A percentile compares a stretch with the other conserved stretches of the same genome.
phyloP scores from a whole-genome alignment of 1,140 invertebrate genomes.

The Drosophila tristis region DNA sequence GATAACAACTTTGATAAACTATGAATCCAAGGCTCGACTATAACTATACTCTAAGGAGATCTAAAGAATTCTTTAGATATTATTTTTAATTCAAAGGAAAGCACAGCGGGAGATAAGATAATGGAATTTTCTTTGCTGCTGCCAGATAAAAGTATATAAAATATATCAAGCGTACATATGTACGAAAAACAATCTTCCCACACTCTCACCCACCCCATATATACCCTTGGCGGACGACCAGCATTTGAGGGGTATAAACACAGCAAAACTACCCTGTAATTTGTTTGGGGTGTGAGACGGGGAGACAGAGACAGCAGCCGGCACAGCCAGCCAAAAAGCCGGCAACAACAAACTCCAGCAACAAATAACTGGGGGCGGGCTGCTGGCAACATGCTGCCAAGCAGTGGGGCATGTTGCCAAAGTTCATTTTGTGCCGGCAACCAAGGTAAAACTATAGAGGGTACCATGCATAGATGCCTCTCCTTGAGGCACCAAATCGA shows the following conservation, averaged over 20 bases:
- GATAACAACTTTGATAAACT: constrained; percentile 45
- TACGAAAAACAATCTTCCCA: too few species aligned
- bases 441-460: too few species aligned
- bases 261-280: constrained; percentile 64
- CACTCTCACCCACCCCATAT: not conserved
- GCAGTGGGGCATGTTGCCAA: not conserved
- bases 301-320: constrained; percentile 21
- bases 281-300: constrained; percentile 26
- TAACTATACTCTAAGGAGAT: constrained; percentile 12
- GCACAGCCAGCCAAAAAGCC: constrained; percentile 63
- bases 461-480: too few species aligned
- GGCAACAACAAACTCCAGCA: constrained; percentile 64
- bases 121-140: too few species aligned
- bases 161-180: too few species aligned
- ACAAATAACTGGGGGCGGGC: constrained; percentile 8
- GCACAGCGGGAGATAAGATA: too few species aligned
- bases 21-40: not conserved
- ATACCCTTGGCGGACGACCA: not conserved
- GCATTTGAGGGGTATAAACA: constrained; percentile 6
- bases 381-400: constrained; percentile 23
- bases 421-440: too few species aligned
- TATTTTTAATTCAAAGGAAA: too few species aligned
- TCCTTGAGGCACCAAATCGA: not conserved
- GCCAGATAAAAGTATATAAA: too few species aligned
- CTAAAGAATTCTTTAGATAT: not conserved